Conservation (phyloP, 2,797 vertebrate genomes). For the Cryptoprocta ferox region DNA sequence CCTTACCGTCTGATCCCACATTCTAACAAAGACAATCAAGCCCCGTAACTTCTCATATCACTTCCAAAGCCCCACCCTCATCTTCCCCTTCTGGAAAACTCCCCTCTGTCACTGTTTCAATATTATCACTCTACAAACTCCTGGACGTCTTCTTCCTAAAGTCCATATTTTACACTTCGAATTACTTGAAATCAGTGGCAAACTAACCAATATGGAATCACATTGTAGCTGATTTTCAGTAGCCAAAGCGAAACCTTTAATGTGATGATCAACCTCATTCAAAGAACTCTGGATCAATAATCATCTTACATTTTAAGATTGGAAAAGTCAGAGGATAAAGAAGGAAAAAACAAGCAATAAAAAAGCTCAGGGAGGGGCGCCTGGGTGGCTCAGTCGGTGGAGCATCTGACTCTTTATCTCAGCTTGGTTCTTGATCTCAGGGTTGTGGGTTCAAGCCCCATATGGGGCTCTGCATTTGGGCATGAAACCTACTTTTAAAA, state of each 20-base stretch:
- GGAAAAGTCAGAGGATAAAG: background rate
- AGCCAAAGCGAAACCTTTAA: background rate
- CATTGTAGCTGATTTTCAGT: background rate
- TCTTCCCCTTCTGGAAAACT: background rate
- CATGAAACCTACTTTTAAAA: too few species aligned
- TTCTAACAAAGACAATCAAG: background rate
- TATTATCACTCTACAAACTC: background rate
- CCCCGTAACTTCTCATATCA: background rate
- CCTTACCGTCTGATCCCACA: background rate
- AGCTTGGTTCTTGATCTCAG: too few species aligned
- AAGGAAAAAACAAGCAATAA: background rate
- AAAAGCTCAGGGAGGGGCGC: background rate
- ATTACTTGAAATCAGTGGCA: background rate
- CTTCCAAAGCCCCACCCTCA: background rate
- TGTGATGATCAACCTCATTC: background rate
- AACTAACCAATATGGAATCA: background rate
- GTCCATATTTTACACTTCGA: background rate
- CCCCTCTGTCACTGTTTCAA: background rate
- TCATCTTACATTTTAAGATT: background rate
- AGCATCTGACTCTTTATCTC: too few species aligned
- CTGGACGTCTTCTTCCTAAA: background rate
- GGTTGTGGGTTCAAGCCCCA: too few species aligned
- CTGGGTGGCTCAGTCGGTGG: too few species aligned
- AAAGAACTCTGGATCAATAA: background rate
- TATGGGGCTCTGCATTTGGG: too few species aligned